Evolutionary conservation across 2,797 vertebrate species (phyloP).

Genomic region (Austrolebias charrua): DNA sequence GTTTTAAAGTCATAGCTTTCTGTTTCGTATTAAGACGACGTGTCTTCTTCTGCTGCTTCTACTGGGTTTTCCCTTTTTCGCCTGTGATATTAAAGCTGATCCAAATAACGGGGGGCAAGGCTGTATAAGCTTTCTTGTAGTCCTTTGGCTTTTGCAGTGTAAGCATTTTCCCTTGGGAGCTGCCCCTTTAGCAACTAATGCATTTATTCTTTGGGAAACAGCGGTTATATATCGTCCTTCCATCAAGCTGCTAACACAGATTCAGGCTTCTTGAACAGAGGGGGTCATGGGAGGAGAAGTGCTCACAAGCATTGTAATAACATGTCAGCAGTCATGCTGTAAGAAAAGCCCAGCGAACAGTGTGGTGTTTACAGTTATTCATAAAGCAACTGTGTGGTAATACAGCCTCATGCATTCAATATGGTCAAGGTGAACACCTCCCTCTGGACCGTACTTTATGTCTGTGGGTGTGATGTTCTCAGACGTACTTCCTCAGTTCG

Average conservation of each 20-base stretch:
- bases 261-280: constrained; percentile 20
- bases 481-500: constrained; percentile 26
- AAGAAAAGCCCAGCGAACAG: constrained; percentile 31
- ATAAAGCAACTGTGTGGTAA: constrained; percentile 12
- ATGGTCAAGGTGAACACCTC: constrained; percentile 36
- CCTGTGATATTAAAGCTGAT: constrained; percentile 7
- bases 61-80: constrained; percentile 7
- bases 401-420: constrained; percentile 28
- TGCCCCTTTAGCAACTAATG: constrained; percentile 28
- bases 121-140: constrained; percentile 24
- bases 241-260: constrained; percentile 36
- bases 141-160: constrained; percentile 25
- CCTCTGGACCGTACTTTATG: constrained; percentile 37
- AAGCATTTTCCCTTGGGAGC: constrained; percentile 27
- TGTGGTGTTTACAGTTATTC: constrained; percentile 44
- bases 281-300: constrained; percentile 17
- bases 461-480: constrained; percentile 26
- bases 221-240: constrained; percentile 38
- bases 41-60: constrained; percentile 13
- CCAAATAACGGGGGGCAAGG: constrained; percentile 17
- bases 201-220: constrained; percentile 12
- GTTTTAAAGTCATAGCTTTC: constrained; percentile 36
- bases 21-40: constrained; percentile 21
- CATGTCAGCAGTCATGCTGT: constrained; percentile 42
- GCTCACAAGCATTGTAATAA: constrained; percentile 24